Evolutionary conservation across 2,797 vertebrate genomes (phyloP).

Genomic region (Spea hammondii): DNA sequence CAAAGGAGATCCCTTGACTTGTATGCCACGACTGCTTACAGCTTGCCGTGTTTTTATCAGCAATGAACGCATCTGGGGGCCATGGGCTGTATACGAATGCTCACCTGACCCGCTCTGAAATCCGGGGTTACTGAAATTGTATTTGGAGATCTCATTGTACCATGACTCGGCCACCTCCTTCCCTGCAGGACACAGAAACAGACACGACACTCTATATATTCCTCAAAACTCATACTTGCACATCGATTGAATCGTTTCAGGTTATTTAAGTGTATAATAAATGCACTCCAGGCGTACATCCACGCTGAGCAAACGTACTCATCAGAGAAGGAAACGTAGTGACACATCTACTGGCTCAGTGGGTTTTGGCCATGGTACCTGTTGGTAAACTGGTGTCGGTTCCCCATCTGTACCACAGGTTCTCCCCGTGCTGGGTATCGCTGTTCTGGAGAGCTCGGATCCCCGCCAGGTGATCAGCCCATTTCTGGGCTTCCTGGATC

Average conservation of each 20-base stretch:
- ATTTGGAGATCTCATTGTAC: slow-evolving; percentile 61
- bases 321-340: too few species aligned
- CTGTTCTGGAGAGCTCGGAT: slow-evolving; percentile 56
- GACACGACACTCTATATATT: too few species aligned
- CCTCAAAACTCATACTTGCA: too few species aligned
- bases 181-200: slow-evolving; percentile 51
- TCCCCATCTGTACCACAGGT: slow-evolving; percentile 58
- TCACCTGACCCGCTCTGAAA: slow-evolving; percentile 61
- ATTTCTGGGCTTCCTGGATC: slow-evolving; percentile 59
- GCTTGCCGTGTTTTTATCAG: too few species aligned
- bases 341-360: too few species aligned
- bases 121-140: slow-evolving; percentile 56
- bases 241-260: too few species aligned
- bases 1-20: too few species aligned
- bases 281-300: too few species aligned
- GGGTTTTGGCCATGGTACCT: slow-evolving; percentile 47
- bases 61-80: too few species aligned
- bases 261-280: too few species aligned
- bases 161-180: slow-evolving; percentile 59
- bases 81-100: neutral
- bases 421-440: slow-evolving; percentile 57
- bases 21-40: too few species aligned
- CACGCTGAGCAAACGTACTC: too few species aligned
- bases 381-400: slow-evolving; percentile 52
- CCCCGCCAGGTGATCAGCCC: slow-evolving; percentile 55